Evolutionary conservation across 2,888 invertebrate genomes (phyloP), one percentile per base, ranked within the genome.

Genomic region (Eremobia ochroleuca): DNA sequence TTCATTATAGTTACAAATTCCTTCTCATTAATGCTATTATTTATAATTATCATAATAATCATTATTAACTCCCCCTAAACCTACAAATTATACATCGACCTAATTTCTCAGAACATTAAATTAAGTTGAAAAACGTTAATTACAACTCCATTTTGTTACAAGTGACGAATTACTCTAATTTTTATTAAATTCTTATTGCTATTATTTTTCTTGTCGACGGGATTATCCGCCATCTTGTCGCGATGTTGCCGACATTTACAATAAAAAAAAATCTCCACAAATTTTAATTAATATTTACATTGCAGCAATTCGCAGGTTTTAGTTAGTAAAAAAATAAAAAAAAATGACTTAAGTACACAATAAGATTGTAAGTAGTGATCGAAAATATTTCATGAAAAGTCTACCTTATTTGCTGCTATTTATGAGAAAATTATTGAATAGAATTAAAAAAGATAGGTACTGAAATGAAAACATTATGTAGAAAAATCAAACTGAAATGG

Each of bases 1-100:
- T 75, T 94, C 94, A 90, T 93, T 94, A 95, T 96, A 96, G 92
- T 96, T 96, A 96, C 96, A 96, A 96, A 96, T 96, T 96, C 96
- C 96, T 95, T 96, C 92, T 93, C 93, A 92, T 94, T 95, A 94
- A 91, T 85, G 83, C 90, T 93, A 94, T 92, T 93, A 95, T 95
- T 95, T 95, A 95, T 95, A 94, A 93, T 94, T 92, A 93, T 68
- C 68, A n/a, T 92, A 91, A 93, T 93, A 91, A 93, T 94, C 90
- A 92, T 88, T 81, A 88, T 86, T 93, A 94, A 94, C 94, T 92
- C 93, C 92, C 91, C 94, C 95, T 95, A 95, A 91, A 85, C 92
- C 95, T 96, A 96, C 91, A 91, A 92, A 90, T 89, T 94, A 95
- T 95, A 95, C 95, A 96, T 93, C 93, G 90, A 95, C 90, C 95